Evolutionary conservation across 2,888 invertebrate species (phyloP), one percentile per base, ranked within the genome.

Genomic region (Amblyteles armatorius): DNA sequence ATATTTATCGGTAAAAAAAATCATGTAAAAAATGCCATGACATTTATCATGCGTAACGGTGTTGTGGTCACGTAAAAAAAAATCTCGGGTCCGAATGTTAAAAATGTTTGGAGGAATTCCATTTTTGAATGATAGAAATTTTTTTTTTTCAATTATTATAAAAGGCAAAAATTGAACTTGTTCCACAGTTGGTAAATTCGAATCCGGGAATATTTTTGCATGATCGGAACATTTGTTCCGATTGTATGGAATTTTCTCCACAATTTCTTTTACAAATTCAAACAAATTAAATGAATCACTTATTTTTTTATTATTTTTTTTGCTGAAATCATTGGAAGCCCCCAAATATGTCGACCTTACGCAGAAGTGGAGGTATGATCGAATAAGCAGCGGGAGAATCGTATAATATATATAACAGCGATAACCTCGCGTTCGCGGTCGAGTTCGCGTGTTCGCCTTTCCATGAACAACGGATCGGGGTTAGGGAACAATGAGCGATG

Each of bases 401-500:
- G 63, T 44, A 63, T 67, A 57, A 65, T 76, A 33, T 22, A 6
- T 16, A 52, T 33, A 73, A 68, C 71, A 77, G 72, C 48, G 79
- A 57, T 82, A 86, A 84, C 85, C 85, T 85, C 85, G 85, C 67
- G 76, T 76, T 77, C 82, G 79, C 60, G 73, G 74, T 74, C 74
- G 82, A 83, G 86, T 74, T 88, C 86, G 88, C 88, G 88, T 88
- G 88, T 85, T 87, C 87, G 86, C 85, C 86, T 86, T 88, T 86
- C 88, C 88, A 83, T 88, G 88, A 89, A 89, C 88, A 88, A 87
- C 85, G 84, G 83, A 87, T 87, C 85, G 86, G 85, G 86, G 87
- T 86, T 87, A 86, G 81, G 82, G 79, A 84, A 88, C 84, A 87
- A 86, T 84, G 86, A 84, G 85, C 85, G 87, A 86, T 87, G 77